These are phyloP conservation scores for Thymelicus acteon DNA, from an alignment of 2,888 invertebrate species.

Conservation along the genomic window DNA sequence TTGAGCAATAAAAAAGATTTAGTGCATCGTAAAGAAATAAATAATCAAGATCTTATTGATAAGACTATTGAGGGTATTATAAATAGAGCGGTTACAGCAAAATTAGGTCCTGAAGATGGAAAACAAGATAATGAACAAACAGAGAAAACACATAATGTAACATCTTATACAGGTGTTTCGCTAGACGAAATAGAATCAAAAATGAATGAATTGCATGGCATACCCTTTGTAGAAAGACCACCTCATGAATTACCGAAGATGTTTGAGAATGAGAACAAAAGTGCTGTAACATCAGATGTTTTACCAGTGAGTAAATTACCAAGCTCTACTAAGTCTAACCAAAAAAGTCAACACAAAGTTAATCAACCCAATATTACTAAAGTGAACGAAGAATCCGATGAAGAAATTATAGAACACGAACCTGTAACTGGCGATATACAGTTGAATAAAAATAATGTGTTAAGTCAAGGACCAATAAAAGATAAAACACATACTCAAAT, in stretches of 20 bases:
- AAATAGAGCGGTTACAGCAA: conserved; percentile 58
- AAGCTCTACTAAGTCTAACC: conserved; percentile 55
- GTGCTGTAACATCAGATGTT: conserved; percentile 51
- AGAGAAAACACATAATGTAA: conserved; percentile 45
- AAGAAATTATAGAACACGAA: conserved; percentile 55
- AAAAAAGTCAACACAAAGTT: conserved; percentile 47
- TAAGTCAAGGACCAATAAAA: conserved; percentile 33
- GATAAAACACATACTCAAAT: conserved; percentile 64
- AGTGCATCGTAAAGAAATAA: conserved; percentile 60
- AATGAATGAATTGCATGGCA: conserved; percentile 80
- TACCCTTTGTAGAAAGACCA: conserved; percentile 70
- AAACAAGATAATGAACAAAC: conserved; percentile 47
- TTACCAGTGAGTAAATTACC: conserved; percentile 55
- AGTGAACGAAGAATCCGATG: conserved; percentile 50
- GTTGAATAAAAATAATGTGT: conserved; percentile 43
- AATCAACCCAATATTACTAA: conserved; percentile 4
- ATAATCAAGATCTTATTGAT: conserved; percentile 73
- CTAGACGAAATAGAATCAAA: conserved; percentile 77
- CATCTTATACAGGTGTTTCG: conserved; percentile 48
- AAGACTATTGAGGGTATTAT: conserved; percentile 78
- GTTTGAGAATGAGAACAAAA: conserved; percentile 52
- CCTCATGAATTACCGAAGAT: conserved; percentile 64
- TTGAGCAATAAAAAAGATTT: conserved; percentile 50
- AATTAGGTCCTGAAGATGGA: conserved; percentile 54
- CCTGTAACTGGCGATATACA: conserved; percentile 56